A percentile compares a stretch with the other conserved stretches of the same genome.
Conservation (phyloP, 2,888 invertebrate genomes). For the Gisinianus flammeolus region DNA sequence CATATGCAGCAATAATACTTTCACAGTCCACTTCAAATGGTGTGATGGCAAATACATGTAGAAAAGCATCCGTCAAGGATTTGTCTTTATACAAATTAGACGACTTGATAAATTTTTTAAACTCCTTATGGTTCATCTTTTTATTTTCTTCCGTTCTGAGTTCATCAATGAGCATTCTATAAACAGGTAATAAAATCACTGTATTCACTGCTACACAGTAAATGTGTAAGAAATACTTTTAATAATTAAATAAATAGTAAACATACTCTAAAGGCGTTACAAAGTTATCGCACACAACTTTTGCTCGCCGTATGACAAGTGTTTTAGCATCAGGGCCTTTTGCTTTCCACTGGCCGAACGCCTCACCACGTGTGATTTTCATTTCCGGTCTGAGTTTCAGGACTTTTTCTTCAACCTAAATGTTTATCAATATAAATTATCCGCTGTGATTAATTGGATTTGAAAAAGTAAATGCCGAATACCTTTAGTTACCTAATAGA, state of each 20-base stretch:
- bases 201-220: too few relatives aligned
- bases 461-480: too few relatives aligned
- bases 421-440: too few relatives aligned
- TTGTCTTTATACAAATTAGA: slow-evolving; percentile 57
- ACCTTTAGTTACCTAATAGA: too few relatives aligned
- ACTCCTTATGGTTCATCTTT: slow-evolving; percentile 44
- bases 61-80: slow-evolving; percentile 60
- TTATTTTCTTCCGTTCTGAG: slow-evolving; percentile 52
- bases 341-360: slow-evolving; percentile 64
- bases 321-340: slow-evolving; percentile 63
- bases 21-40: slow-evolving; percentile 46
- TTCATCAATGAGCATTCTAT: slow-evolving; percentile 56
- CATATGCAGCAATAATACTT: slow-evolving; percentile 52
- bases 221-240: not conserved
- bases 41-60: slow-evolving; percentile 60
- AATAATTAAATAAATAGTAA: not conserved
- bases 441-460: too few relatives aligned
- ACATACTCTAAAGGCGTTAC: slow-evolving; percentile 55
- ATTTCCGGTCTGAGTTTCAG: slow-evolving; percentile 57
- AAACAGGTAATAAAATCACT: not conserved
- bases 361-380: slow-evolving; percentile 62
- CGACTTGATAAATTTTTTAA: slow-evolving; percentile 56
- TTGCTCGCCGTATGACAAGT: slow-evolving; percentile 64
- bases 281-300: slow-evolving; percentile 64
- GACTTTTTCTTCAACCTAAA: slow-evolving; percentile 58